phyloP scores from a whole-genome alignment of 2,113 vertebrate genomes.

The Bufo gargarizans region DNA sequence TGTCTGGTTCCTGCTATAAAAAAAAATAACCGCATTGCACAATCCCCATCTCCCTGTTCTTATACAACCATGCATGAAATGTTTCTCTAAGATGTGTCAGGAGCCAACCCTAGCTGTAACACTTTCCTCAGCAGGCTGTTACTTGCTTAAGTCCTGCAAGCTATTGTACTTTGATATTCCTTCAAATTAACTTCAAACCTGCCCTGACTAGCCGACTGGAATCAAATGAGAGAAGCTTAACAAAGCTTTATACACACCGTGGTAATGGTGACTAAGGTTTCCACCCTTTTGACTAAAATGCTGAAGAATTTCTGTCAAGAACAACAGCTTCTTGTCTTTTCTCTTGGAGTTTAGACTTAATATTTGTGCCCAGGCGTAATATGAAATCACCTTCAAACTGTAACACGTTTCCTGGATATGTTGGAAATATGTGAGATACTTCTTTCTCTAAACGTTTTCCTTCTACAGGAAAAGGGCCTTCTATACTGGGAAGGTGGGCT shows the following conservation, averaged over 20 bases:
- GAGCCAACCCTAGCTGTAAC: constrained; percentile 42
- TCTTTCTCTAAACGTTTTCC: neutral
- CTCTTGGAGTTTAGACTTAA: neutral
- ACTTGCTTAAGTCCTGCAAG: constrained; percentile 56
- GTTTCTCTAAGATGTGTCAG: constrained; percentile 15
- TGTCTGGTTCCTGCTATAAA: neutral
- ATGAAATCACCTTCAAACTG: neutral
- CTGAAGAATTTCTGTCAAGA: constrained; percentile 16
- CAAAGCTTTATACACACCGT: constrained; percentile 35
- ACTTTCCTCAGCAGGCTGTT: constrained; percentile 42
- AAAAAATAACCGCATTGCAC: neutral
- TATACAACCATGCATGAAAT: constrained; percentile 13
- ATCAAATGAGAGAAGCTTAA: constrained; percentile 51
- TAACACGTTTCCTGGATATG: neutral
- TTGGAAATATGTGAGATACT: neutral
- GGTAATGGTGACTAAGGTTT: constrained; percentile 41
- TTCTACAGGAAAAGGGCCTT: neutral
- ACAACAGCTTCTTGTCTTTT: constrained; percentile 31
- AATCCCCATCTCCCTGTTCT: neutral
- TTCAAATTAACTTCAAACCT: constrained; percentile 61
- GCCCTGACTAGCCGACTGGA: constrained; percentile 56
- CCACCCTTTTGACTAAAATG: constrained; percentile 36
- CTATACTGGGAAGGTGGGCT: neutral
- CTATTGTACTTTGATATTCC: constrained; percentile 59
- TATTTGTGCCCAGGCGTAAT: neutral